phyloP scores from a whole-genome alignment of 2,113 vertebrate genomes.

The Rhombomys opimus region DNA sequence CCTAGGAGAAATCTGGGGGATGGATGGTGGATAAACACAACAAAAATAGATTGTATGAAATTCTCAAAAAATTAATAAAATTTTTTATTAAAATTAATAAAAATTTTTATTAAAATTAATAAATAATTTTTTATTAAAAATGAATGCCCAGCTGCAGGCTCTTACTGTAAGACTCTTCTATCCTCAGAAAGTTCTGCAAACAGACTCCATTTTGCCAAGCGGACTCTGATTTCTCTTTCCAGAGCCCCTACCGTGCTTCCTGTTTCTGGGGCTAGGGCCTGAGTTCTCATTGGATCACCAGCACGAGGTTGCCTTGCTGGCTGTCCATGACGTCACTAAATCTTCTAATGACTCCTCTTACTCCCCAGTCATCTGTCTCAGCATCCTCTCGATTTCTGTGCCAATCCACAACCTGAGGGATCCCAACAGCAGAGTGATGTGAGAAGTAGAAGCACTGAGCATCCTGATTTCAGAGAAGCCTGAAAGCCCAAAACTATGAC shows the following conservation, averaged over 20 bases:
- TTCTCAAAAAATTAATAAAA: not conserved
- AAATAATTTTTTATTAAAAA: not conserved
- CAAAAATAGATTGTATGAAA: not conserved
- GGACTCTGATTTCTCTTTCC: not conserved
- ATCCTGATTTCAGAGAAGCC: not conserved
- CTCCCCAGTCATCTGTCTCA: not conserved
- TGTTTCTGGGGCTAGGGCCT: not conserved
- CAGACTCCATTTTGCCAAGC: not conserved
- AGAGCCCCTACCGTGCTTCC: not conserved
- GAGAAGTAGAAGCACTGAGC: not conserved
- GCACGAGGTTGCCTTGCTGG: not conserved
- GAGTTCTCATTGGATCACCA: not conserved
- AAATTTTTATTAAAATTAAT: not conserved
- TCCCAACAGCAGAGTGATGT: not conserved
- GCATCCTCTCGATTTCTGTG: not conserved
- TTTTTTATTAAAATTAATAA: too few relatives aligned
- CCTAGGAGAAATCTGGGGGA: not conserved
- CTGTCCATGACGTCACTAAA: not conserved
- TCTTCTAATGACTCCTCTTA: too few relatives aligned
- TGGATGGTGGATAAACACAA: not conserved
- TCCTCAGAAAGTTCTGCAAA: not conserved
- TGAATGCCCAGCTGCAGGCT: not conserved
- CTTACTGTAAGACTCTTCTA: not conserved
- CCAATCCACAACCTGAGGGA: not conserved
- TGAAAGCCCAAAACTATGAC: not conserved